Conservation (phyloP, 2,113 vertebrate genomes). For the Mustelus asterias region DNA sequence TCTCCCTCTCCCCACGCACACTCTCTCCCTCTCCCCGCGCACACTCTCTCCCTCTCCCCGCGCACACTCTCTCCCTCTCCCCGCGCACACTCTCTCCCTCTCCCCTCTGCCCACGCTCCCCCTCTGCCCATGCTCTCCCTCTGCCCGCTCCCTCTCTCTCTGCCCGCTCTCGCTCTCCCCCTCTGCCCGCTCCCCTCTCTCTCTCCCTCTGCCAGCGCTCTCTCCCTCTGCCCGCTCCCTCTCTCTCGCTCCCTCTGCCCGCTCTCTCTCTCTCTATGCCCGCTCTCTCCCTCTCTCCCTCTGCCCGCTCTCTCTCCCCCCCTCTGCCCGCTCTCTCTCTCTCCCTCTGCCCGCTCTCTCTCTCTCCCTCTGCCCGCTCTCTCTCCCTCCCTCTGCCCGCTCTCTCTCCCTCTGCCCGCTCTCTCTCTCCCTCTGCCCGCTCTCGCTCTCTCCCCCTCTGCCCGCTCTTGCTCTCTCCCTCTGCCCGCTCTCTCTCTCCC, state of each 20-base stretch:
- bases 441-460: background rate
- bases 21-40: background rate
- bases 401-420: background rate
- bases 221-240: background rate
- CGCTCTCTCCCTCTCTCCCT: background rate
- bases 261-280: background rate
- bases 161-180: background rate
- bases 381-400: background rate
- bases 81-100: background rate
- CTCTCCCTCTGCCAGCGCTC: background rate
- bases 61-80: background rate
- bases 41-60: too few species aligned
- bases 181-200: too few species aligned
- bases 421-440: background rate
- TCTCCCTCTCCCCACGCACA: background rate
- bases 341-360: background rate
- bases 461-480: background rate
- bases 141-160: background rate
- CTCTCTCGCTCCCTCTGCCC: too few species aligned
- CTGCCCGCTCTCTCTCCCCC: background rate
- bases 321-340: background rate
- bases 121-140: background rate
- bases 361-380: background rate
- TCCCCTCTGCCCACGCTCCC: background rate
- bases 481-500: background rate